Conservation (phyloP, 2,888 invertebrate species). For the Orthosia gracilis region DNA sequence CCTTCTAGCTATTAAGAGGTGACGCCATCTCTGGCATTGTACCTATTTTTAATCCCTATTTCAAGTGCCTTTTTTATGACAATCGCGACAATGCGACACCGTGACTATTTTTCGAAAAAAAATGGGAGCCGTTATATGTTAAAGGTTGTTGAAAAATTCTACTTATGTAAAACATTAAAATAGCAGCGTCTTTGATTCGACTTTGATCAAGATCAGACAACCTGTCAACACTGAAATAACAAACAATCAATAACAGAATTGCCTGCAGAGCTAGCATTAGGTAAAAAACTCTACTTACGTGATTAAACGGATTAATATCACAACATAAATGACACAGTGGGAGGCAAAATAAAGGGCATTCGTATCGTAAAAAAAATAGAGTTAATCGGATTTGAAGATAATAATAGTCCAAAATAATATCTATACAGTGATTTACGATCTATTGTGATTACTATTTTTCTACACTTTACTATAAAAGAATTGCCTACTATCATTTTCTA, state of each 20-base stretch:
- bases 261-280: slow-evolving; percentile 34
- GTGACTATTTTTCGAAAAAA: no score
- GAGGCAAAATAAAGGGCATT: slow-evolving; percentile 28
- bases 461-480: slow-evolving; percentile 12
- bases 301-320: slow-evolving; percentile 72
- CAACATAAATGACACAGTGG: slow-evolving; percentile 47
- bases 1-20: neutral
- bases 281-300: slow-evolving; percentile 64
- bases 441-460: slow-evolving; percentile 38
- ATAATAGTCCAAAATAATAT: slow-evolving; percentile 25
- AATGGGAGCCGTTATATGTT: no score
- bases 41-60: neutral
- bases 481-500: slow-evolving; percentile 5
- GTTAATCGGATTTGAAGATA: slow-evolving; percentile 50
- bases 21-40: neutral
- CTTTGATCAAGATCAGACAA: neutral
- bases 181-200: neutral
- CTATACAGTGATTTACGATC: slow-evolving; percentile 45
- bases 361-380: slow-evolving; percentile 21
- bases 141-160: no score
- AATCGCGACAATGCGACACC: no score
- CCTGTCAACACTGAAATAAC: neutral
- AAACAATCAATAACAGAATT: slow-evolving; percentile 34
- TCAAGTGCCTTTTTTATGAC: neutral
- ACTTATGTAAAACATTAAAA: neutral